Conservation (phyloP, 2,113 vertebrate genomes). For the Ictalurus punctatus region DNA sequence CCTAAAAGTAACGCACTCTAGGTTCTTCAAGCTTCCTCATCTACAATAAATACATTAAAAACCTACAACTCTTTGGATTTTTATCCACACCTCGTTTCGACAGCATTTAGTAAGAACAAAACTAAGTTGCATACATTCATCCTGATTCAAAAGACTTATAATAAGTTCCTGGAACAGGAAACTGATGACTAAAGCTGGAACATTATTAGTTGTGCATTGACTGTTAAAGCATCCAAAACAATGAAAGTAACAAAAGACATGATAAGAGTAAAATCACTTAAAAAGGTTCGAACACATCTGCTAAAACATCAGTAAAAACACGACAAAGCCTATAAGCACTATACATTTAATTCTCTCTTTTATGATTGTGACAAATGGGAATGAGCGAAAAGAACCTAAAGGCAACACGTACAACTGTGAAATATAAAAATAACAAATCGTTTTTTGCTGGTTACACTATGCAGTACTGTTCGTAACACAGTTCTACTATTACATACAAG, state of each 20-base stretch:
- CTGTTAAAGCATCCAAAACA: slow-evolving; percentile 48
- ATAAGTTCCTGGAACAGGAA: slow-evolving; percentile 41
- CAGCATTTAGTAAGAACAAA: slow-evolving; percentile 61
- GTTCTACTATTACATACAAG: slow-evolving; percentile 65
- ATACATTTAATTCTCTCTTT: slow-evolving; percentile 50
- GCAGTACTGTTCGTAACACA: slow-evolving; percentile 62
- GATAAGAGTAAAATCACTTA: slow-evolving; percentile 34
- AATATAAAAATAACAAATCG: slow-evolving; percentile 70
- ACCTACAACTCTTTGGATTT: background rate
- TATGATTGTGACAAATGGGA: slow-evolving; percentile 57
- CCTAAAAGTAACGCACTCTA: background rate
- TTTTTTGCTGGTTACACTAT: slow-evolving; percentile 66
- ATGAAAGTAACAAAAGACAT: slow-evolving; percentile 22
- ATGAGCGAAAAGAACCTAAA: slow-evolving; percentile 60
- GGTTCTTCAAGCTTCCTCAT: background rate
- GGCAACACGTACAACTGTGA: slow-evolving; percentile 43
- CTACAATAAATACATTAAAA: background rate
- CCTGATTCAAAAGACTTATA: slow-evolving; percentile 48
- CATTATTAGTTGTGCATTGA: slow-evolving; percentile 56
- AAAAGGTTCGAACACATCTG: slow-evolving; percentile 41
- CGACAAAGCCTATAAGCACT: slow-evolving; percentile 50
- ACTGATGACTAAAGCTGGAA: slow-evolving; percentile 50
- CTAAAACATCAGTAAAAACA: slow-evolving; percentile 38
- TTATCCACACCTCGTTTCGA: slow-evolving; percentile 49
- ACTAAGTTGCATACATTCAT: slow-evolving; percentile 44